phyloP scores from a whole-genome alignment of 2,888 invertebrate species.

The Temnothorax unifasciatus region DNA sequence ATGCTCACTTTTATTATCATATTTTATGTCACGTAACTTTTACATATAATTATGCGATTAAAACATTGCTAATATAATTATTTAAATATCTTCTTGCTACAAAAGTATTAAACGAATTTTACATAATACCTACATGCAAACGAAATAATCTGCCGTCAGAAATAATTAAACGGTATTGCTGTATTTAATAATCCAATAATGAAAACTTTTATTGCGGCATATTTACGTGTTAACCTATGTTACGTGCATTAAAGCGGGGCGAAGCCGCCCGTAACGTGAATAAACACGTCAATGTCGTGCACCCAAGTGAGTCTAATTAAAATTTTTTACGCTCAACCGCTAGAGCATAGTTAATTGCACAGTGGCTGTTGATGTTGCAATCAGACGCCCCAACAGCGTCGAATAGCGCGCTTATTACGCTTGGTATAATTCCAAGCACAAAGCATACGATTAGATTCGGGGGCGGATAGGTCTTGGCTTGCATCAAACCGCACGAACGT shows the following conservation, averaged over 20 bases:
- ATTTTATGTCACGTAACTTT: neutral
- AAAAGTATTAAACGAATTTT: constrained; percentile 1
- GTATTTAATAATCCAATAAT: constrained; percentile 1
- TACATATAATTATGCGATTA: neutral
- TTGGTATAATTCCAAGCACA: neutral
- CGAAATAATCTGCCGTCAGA: neutral
- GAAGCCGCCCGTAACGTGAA: constrained; percentile 11
- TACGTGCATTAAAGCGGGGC: neutral
- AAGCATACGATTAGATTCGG: constrained; percentile 22
- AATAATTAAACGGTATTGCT: neutral
- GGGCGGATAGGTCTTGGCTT: constrained; percentile 1
- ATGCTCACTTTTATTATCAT: neutral
- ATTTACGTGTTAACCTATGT: constrained; percentile 11
- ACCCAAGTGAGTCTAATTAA: constrained; percentile 17
- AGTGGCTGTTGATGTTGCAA: constrained; percentile 26
- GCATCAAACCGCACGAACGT: neutral
- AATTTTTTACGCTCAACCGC: constrained; percentile 11
- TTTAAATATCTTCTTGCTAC: neutral
- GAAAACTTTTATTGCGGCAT: neutral
- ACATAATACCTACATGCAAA: neutral
- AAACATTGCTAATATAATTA: neutral
- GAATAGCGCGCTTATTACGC: constrained; percentile 24
- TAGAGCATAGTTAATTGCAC: constrained; percentile 17
- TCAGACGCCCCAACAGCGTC: constrained; percentile 2
- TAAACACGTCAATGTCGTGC: constrained; percentile 15